A percentile compares a stretch with the other conserved stretches of the same genome.
Conservation (phyloP, 2,797 vertebrate genomes). For the Leptoclinus maculatus region DNA sequence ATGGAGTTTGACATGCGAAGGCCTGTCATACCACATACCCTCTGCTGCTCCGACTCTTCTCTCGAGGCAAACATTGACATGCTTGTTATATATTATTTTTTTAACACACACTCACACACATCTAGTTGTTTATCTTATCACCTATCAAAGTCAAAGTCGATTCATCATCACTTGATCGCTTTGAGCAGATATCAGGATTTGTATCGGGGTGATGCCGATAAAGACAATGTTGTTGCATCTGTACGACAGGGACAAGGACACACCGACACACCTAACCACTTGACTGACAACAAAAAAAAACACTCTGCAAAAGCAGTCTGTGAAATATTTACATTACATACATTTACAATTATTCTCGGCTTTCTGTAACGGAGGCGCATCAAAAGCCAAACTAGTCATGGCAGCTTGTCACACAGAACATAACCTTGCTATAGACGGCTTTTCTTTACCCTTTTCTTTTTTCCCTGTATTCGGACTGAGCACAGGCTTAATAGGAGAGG, state of each 20-base stretch:
- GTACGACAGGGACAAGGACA: conserved; percentile 52
- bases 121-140: conserved; percentile 46
- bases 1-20: neutral
- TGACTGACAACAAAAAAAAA: conserved; percentile 40
- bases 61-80: conserved; percentile 48
- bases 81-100: conserved; percentile 22
- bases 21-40: conserved; percentile 44
- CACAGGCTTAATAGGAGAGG: conserved; percentile 30
- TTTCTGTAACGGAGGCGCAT: conserved; percentile 18
- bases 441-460: conserved; percentile 2
- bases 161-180: conserved; percentile 24
- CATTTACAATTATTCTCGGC: conserved; percentile 29
- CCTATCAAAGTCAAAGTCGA: conserved; percentile 34
- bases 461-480: neutral
- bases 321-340: conserved; percentile 54
- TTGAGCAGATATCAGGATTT: conserved; percentile 50
- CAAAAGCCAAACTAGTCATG: conserved; percentile 16
- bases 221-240: conserved; percentile 37
- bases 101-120: neutral
- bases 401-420: conserved; percentile 19
- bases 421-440: neutral
- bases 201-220: conserved; percentile 21
- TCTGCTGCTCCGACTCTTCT: conserved; percentile 21
- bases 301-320: neutral
- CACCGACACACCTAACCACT: conserved; percentile 19